These are phyloP conservation scores for Globodera rostochiensis DNA, from an alignment of 1,140 invertebrate genomes.

Conservation along the genomic window DNA sequence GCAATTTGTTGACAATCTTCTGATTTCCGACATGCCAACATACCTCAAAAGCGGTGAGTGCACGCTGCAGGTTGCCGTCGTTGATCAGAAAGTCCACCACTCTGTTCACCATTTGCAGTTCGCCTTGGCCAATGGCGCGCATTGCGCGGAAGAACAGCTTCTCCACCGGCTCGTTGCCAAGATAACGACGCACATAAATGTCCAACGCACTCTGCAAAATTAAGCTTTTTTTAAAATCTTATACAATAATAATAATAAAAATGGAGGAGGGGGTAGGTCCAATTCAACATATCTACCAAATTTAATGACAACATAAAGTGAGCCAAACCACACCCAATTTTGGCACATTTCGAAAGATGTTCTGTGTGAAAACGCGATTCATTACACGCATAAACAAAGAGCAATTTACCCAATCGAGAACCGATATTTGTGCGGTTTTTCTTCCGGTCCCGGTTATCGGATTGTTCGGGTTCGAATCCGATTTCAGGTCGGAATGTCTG, in stretches of 20 bases:
- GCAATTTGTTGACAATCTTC: not conserved
- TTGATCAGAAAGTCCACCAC: slow-evolving; percentile 37
- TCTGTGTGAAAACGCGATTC: no score
- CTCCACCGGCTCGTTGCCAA: slow-evolving; percentile 27
- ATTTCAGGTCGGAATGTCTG: no score
- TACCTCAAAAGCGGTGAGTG: slow-evolving; percentile 30
- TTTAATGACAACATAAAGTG: not conserved
- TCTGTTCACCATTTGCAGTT: slow-evolving; percentile 36
- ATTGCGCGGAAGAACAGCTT: slow-evolving; percentile 33
- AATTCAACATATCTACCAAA: not conserved
- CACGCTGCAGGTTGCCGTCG: slow-evolving; percentile 25
- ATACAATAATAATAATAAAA: not conserved
- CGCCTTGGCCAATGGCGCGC: slow-evolving; percentile 23
- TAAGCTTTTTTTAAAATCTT: not conserved
- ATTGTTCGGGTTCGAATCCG: no score
- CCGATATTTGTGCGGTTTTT: no score
- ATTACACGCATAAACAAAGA: no score
- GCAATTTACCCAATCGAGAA: no score
- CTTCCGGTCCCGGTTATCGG: no score
- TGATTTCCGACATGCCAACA: not conserved
- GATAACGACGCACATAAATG: slow-evolving; percentile 27
- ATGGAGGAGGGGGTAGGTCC: not conserved
- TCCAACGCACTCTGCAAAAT: slow-evolving; percentile 26
- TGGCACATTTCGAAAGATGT: no score
- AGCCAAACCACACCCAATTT: no score